These are phyloP conservation scores for Apotomis turbidana DNA, from an alignment of 2,888 invertebrate species.

Conservation along the genomic window DNA sequence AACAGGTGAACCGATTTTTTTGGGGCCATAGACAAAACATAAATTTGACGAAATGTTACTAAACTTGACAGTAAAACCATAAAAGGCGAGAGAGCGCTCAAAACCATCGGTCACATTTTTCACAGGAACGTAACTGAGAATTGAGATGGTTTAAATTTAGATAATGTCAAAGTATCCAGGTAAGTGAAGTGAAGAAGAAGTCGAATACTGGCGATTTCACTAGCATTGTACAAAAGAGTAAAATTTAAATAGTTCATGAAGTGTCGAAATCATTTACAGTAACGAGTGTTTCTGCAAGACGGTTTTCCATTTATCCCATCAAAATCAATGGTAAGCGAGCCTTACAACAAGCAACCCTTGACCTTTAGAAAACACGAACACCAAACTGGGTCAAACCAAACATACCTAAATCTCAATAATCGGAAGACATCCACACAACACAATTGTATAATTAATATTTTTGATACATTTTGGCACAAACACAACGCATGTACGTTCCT, in stretches of 20 bases:
- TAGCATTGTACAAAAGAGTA: no score
- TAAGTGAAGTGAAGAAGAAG: no score
- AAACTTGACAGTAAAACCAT: no score
- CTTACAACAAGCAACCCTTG: conserved; percentile 16
- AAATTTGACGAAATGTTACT: no score
- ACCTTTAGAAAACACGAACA: conserved; percentile 19
- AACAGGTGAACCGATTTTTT: no score
- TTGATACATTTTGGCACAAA: conserved; percentile 22
- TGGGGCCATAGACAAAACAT: no score
- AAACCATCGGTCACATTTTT: no score
- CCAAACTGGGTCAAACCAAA: neutral
- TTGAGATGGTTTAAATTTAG: no score
- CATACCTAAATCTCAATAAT: conserved; percentile 9
- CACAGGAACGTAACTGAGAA: no score
- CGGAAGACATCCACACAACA: conserved; percentile 10
- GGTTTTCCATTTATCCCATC: conserved; percentile 2
- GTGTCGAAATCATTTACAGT: neutral
- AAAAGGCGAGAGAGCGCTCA: no score
- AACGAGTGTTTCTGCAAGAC: neutral
- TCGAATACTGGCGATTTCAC: no score
- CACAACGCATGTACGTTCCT: conserved; percentile 48
- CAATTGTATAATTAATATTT: conserved; percentile 3
- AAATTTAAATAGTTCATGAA: neutral
- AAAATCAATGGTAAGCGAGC: conserved; percentile 10
- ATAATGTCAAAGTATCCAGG: no score